A percentile compares a stretch with the other conserved stretches of the same genome.
These are phyloP conservation scores for Tichodroma muraria DNA, from an alignment of 2,113 vertebrate species.

Conservation along the genomic window DNA sequence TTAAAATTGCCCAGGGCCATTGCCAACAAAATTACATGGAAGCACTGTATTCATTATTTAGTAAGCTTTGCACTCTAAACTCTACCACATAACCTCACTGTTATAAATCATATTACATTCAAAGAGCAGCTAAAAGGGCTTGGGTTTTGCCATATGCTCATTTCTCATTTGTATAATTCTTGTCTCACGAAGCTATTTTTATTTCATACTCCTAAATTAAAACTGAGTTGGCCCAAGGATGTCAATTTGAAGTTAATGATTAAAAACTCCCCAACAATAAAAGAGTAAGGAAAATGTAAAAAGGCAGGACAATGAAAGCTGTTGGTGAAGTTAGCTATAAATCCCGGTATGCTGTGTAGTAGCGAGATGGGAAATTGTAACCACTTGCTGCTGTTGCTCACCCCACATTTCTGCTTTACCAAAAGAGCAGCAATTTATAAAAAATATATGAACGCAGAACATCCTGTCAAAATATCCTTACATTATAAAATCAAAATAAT, in stretches of 20 bases:
- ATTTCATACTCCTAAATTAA: conserved; percentile 31
- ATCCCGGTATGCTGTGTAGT: neutral
- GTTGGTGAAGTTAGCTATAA: neutral
- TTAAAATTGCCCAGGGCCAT: conserved; percentile 17
- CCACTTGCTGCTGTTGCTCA: neutral
- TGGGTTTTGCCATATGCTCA: neutral
- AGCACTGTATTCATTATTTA: conserved; percentile 24
- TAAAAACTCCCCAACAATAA: neutral
- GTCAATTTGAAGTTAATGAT: conserved; percentile 9
- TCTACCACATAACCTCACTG: neutral
- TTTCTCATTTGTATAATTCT: conserved; percentile 30
- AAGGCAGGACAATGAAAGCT: neutral
- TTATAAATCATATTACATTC: neutral
- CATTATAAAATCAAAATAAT: neutral
- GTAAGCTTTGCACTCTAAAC: conserved; percentile 2
- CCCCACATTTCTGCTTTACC: neutral
- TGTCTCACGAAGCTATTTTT: conserved; percentile 23
- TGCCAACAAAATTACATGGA: conserved; percentile 15
- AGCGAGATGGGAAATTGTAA: neutral
- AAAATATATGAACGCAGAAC: neutral
- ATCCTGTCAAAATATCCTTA: neutral
- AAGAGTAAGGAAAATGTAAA: neutral
- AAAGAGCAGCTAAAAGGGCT: conserved; percentile 15
- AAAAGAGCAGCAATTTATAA: neutral
- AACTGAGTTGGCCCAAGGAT: neutral